phyloP scores from a whole-genome alignment of 1,140 invertebrate genomes.

The Zaprionus ghesquierei region DNA sequence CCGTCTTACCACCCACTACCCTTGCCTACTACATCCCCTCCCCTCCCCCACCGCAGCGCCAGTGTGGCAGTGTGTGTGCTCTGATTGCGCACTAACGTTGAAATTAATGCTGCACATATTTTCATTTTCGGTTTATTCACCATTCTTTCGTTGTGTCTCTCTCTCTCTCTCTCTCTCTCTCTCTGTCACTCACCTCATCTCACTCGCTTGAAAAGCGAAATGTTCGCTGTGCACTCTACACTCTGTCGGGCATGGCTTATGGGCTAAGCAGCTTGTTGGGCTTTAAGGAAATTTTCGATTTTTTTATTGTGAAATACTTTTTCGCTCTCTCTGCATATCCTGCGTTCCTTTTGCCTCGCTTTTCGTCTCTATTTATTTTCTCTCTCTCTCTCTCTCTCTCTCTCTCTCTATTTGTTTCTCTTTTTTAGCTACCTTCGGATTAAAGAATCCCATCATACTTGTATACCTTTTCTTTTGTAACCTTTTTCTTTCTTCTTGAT shows the following conservation, averaged over 20 bases:
- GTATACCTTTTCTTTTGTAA: too few relatives aligned
- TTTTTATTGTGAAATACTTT: too few relatives aligned
- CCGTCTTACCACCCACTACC: neutral
- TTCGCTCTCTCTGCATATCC: too few relatives aligned
- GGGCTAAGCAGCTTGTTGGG: too few relatives aligned
- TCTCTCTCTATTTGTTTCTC: too few relatives aligned
- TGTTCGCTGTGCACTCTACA: neutral
- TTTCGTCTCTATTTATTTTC: too few relatives aligned
- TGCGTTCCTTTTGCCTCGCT: too few relatives aligned
- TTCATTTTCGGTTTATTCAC: conserved; percentile 51
- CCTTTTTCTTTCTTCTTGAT: too few relatives aligned
- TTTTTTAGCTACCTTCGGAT: too few relatives aligned
- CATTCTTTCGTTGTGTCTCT: conserved; percentile 33
- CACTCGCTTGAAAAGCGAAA: conserved; percentile 10
- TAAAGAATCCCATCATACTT: too few relatives aligned
- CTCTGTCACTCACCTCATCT: conserved; percentile 3
- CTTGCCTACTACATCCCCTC: neutral
- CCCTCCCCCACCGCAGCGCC: neutral
- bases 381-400: too few relatives aligned
- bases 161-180: conserved; percentile 7
- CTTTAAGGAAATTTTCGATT: too few relatives aligned
- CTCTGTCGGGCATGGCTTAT: neutral
- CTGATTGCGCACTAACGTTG: conserved; percentile 58
- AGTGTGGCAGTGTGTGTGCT: neutral
- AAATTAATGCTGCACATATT: conserved; percentile 68